phyloP scores from a whole-genome alignment of 2,888 invertebrate genomes.

The Papilio gigon region DNA sequence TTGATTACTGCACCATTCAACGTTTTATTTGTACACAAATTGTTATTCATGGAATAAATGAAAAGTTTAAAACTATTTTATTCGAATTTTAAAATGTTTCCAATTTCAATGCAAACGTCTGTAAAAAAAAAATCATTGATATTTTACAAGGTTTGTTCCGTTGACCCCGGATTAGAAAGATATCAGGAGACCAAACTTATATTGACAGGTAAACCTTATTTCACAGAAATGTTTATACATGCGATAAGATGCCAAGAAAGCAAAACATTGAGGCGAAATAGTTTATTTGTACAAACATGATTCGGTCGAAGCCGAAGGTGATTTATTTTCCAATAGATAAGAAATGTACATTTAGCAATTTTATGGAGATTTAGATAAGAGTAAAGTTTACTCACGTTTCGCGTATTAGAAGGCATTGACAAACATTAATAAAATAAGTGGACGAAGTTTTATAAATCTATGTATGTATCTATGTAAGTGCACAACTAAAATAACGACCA shows the following conservation, averaged over 20 bases:
- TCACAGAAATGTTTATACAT: conserved; percentile 1
- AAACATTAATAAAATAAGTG: conserved; percentile 7
- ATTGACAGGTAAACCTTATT: conserved; percentile 14
- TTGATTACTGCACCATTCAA: conserved; percentile 20
- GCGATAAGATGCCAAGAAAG: neutral
- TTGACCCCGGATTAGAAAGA: conserved; percentile 8
- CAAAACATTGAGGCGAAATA: conserved; percentile 11
- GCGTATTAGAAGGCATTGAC: neutral
- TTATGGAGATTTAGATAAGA: conserved; percentile 18
- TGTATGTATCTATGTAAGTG: neutral
- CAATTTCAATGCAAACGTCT: neutral
- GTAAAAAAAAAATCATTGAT: neutral
- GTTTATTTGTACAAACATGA: conserved; percentile 13
- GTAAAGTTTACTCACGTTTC: conserved; percentile 1
- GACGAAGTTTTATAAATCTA: neutral
- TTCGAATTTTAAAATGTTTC: neutral
- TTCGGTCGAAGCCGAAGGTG: neutral
- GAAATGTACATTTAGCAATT: conserved; percentile 9
- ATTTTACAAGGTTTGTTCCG: neutral
- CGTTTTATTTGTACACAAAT: conserved; percentile 8
- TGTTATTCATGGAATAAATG: conserved; percentile 12
- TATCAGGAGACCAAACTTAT: neutral
- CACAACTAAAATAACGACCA: neutral
- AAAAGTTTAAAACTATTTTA: neutral
- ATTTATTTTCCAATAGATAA: conserved; percentile 15